Evolutionary conservation across 2,797 vertebrate genomes (phyloP).

Genomic region (Malacoctenus gilli): DNA sequence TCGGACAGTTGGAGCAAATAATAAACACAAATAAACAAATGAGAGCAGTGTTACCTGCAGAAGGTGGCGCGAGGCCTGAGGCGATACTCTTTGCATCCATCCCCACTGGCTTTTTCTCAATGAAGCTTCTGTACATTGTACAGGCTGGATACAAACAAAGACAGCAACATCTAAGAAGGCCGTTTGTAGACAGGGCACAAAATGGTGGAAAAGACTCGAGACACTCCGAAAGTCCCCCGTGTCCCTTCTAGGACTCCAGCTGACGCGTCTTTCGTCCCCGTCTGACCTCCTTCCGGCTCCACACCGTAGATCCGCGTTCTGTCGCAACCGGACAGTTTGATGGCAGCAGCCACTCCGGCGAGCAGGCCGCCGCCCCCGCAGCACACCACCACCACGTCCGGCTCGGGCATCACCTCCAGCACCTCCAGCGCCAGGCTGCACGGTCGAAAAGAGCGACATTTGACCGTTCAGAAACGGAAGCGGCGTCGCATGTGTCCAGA

Average conservation of each 20-base stretch:
- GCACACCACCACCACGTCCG: slow-evolving; percentile 82
- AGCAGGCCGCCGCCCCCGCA: slow-evolving; percentile 83
- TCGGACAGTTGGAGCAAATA: too few species aligned
- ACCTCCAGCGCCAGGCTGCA: slow-evolving; percentile 80
- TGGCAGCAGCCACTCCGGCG: slow-evolving; percentile 78
- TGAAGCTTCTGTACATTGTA: slow-evolving; percentile 83
- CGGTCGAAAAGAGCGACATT: too few species aligned
- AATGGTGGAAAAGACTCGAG: neutral
- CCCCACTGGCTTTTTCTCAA: slow-evolving; percentile 79
- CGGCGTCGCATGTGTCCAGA: too few species aligned
- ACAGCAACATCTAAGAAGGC: too few species aligned
- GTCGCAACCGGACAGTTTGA: slow-evolving; percentile 79
- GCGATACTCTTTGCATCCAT: slow-evolving; percentile 82
- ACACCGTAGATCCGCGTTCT: slow-evolving; percentile 81
- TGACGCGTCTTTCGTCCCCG: accelerated
- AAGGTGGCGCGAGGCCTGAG: slow-evolving; percentile 82
- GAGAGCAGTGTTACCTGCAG: too few species aligned
- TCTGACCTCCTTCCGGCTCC: slow-evolving; percentile 82
- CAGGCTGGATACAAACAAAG: slow-evolving; percentile 70
- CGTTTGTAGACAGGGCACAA: too few species aligned
- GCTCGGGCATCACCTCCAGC: slow-evolving; percentile 73
- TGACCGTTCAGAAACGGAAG: too few species aligned
- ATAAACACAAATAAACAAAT: too few species aligned
- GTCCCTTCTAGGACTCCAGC: too few species aligned
- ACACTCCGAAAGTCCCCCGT: too few species aligned